phyloP scores from a whole-genome alignment of 1,140 invertebrate species.

The Caenorhabditis remanei region DNA sequence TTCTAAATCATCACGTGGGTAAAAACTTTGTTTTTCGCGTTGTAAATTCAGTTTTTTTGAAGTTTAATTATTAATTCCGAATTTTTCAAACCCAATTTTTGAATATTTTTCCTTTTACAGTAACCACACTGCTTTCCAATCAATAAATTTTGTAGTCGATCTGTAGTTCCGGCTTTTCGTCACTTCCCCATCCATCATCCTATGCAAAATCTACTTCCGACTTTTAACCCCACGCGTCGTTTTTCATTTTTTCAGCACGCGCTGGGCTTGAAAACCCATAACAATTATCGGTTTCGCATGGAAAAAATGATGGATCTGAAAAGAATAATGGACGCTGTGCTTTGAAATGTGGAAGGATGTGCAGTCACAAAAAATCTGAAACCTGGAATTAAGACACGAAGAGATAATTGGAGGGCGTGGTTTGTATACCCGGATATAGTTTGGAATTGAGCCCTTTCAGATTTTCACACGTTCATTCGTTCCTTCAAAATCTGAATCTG shows the following conservation, averaged over 20 bases:
- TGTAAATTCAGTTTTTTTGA: no score
- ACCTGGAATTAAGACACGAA: neutral
- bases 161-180: neutral
- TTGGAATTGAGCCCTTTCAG: neutral
- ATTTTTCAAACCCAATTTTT: no score
- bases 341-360: neutral
- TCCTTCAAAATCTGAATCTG: no score
- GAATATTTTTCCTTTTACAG: no score
- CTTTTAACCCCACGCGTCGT: neutral
- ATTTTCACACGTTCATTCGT: no score
- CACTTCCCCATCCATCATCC: neutral
- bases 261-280: neutral
- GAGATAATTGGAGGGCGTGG: no score
- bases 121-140: no score
- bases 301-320: neutral
- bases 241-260: neutral
- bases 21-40: no score
- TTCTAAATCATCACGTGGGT: no score
- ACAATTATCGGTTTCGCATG: constrained; percentile 2
- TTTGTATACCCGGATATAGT: no score
- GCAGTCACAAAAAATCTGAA: neutral
- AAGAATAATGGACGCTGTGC: neutral
- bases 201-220: neutral
- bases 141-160: no score
- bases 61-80: no score